Conservation (phyloP, 2,113 vertebrate species). For the Rhinoderma darwinii region DNA sequence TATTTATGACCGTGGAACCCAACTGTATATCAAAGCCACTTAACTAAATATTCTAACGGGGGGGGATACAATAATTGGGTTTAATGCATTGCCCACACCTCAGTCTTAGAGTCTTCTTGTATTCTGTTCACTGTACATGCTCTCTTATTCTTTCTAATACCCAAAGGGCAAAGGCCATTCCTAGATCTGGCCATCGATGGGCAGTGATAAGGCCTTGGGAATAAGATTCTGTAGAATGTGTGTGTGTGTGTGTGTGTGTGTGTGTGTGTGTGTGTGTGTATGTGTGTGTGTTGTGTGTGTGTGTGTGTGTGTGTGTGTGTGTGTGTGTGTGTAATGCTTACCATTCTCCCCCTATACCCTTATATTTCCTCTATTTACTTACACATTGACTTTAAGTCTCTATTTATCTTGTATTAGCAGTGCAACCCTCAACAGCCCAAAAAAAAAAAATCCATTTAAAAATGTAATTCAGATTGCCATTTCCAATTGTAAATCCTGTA, state of each 20-base stretch:
- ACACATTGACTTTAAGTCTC: neutral
- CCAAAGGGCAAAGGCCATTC: neutral
- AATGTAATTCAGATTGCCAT: constrained; percentile 23
- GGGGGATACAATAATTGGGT: neutral
- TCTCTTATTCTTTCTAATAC: neutral
- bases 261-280: too few relatives aligned
- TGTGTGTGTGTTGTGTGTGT: too few relatives aligned
- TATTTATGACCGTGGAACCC: neutral
- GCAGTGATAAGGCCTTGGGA: constrained; percentile 13
- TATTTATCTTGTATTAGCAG: neutral
- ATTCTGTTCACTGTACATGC: neutral
- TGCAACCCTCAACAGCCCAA: neutral
- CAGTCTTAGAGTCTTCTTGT: neutral
- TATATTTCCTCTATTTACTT: neutral
- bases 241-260: too few relatives aligned
- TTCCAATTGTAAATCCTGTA: constrained; percentile 9
- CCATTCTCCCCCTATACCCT: neutral
- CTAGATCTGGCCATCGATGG: neutral
- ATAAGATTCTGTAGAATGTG: too few relatives aligned
- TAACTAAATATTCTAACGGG: neutral
- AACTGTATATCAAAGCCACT: neutral
- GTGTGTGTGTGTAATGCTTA: too few relatives aligned
- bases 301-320: too few relatives aligned
- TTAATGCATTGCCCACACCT: neutral
- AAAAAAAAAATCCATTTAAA: constrained; percentile 13